Percentiles rank a stretch among this genome's conserved stretches.
These are phyloP conservation scores for Vulpes vulpes DNA, from an alignment of 2,113 vertebrate species.

Conservation along the genomic window DNA sequence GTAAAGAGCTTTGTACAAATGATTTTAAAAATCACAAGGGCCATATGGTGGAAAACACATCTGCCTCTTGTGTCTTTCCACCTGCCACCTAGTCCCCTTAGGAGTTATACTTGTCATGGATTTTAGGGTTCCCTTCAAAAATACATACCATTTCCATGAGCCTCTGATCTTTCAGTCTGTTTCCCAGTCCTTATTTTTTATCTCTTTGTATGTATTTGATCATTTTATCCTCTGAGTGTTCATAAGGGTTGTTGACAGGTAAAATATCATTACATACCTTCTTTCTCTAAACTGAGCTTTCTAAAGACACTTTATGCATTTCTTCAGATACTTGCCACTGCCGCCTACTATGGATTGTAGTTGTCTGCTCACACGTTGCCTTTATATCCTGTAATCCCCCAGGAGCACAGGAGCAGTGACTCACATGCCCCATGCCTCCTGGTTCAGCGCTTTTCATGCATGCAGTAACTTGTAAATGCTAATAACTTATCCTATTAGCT, in stretches of 20 bases:
- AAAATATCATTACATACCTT: neutral
- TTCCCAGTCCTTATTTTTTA: neutral
- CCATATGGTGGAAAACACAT: neutral
- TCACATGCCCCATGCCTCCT: accelerated
- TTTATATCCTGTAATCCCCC: neutral
- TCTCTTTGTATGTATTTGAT: neutral
- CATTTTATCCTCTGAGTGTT: conserved; percentile 37
- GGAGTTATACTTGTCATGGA: neutral
- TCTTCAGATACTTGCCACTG: neutral
- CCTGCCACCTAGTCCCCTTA: no score
- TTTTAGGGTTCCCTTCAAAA: neutral
- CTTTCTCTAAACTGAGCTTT: neutral
- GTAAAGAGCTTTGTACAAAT: neutral
- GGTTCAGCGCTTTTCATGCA: neutral
- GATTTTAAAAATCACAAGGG: neutral
- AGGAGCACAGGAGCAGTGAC: neutral
- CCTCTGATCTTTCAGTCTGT: neutral
- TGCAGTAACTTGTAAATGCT: neutral
- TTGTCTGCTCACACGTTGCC: no score
- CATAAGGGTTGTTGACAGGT: neutral
- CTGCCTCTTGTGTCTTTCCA: neutral
- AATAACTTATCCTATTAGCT: neutral
- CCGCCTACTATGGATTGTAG: no score
- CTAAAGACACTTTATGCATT: neutral
- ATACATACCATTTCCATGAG: neutral